Evolutionary conservation across 2,797 vertebrate genomes (phyloP).

Genomic region (Podarcis lilfordi): DNA sequence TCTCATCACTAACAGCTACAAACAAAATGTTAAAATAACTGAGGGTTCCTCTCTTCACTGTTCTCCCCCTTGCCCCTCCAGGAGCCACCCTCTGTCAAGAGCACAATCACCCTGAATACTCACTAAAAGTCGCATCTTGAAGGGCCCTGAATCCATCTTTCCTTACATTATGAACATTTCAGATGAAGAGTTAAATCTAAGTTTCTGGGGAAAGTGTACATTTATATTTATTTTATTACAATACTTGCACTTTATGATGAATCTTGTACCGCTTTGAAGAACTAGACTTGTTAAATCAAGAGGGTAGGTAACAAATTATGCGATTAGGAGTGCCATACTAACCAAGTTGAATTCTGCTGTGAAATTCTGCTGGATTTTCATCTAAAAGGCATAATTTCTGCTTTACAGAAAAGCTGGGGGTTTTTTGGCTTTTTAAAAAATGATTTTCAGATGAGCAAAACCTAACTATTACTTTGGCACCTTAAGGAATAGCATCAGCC

Average conservation of each 20-base stretch:
- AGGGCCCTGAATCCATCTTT: background rate
- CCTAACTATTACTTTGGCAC: constrained; percentile 28
- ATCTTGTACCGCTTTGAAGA: background rate
- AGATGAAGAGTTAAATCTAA: background rate
- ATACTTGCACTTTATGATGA: no score
- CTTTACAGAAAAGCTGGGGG: constrained; percentile 34
- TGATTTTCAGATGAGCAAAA: constrained; percentile 12
- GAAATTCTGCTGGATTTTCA: constrained; percentile 57
- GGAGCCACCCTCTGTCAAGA: no score
- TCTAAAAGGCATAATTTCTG: constrained; percentile 50
- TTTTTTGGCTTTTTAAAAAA: no score
- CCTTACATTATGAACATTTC: background rate
- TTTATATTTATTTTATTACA: no score
- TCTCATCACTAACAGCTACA: no score
- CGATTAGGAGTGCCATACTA: background rate
- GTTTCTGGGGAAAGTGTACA: background rate
- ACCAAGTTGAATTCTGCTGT: constrained; percentile 9
- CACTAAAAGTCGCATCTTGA: no score
- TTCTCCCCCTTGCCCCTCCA: no score
- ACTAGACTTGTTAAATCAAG: background rate
- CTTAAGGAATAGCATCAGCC: constrained; percentile 60
- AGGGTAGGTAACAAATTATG: background rate
- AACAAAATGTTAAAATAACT: no score
- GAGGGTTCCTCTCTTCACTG: no score
- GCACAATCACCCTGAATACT: no score